Base-by-base conservation (phyloP, 2,113 vertebrate genomes). In the Lucifuga dentata region DNA sequence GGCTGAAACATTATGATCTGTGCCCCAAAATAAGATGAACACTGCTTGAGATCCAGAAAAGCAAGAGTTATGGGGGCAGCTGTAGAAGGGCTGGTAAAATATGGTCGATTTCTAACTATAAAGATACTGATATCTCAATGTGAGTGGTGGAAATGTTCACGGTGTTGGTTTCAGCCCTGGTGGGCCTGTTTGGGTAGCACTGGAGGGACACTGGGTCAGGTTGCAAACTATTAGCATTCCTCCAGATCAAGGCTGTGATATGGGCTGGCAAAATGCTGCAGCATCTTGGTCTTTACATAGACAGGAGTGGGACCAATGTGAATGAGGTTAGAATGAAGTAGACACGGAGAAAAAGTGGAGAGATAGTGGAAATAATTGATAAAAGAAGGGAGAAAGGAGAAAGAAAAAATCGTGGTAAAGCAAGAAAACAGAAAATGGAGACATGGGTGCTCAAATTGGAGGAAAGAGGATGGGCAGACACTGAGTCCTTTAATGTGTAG, bases 161-260 rank as follows among this genome's bases (percentile, higher is more conserved):
- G 86, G 88, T 87, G 85, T 87, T 78, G 74, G 56, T 87, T 88
- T 86, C 83, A 75, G 62, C 61, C 75, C 43, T 35, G 32, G 33
- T 36, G 40, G 26, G 44, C 50, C 89, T 88, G 87, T 91, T 90
- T 90, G 84, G 86, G 81, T 88, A 89, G 78, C 77, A 71, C 80
- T 61, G 51, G 43, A 61, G 58, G 69, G 85, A 85, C 74, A 64
- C 63, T 57, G 84, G 76, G 58, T 92, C 88, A 24, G 68, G 81
- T 91, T 91, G 64, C 89, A 92, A 84, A 88, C 89, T 92, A 49
- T 92, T 92, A 88, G 90, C 89, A 90, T 92, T 92, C 87, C 88
- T 80, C 44, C 51, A 59, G 71, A 74, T 78, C 19, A 26, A 69
- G 76, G 67, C 49, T 40, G 68, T 60, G 17, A 39, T 52, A 43